phyloP scores from a whole-genome alignment of 2,888 invertebrate species.

The Dastarcus helophoroides region DNA sequence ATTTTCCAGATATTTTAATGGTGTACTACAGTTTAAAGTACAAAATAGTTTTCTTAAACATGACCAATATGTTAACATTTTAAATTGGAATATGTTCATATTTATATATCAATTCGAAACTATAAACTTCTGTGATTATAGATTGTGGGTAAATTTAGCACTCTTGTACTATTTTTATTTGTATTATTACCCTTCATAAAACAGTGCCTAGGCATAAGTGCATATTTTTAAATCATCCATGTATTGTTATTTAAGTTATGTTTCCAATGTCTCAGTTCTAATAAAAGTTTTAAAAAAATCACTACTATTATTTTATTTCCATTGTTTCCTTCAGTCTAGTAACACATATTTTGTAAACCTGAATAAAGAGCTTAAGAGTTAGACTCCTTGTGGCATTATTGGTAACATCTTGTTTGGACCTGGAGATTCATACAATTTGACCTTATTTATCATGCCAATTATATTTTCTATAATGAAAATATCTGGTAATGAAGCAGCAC shows the following conservation, averaged over 20 bases:
- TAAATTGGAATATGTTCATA: conserved; percentile 1
- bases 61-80: conserved; percentile 19
- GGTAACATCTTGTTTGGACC: no score
- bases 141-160: conserved; percentile 33
- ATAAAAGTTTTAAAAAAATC: no score
- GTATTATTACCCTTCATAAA: no score
- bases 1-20: conserved; percentile 18
- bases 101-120: conserved; percentile 1
- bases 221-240: conserved; percentile 35
- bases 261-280: conserved; percentile 30
- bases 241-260: conserved; percentile 29
- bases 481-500: no score
- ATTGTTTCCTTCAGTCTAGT: background rate
- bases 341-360: no score
- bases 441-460: no score
- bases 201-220: conserved; percentile 36
- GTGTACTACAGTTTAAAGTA: conserved; percentile 24
- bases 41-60: conserved; percentile 24
- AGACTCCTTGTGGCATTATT: no score
- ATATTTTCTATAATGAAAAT: no score
- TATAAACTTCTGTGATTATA: conserved; percentile 31
- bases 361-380: no score
- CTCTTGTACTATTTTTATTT: conserved; percentile 27
- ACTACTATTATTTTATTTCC: no score
- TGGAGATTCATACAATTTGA: no score